These are phyloP conservation scores for Leptogaster cylindrica DNA, from an alignment of 2,888 invertebrate genomes.

Conservation along the genomic window DNA sequence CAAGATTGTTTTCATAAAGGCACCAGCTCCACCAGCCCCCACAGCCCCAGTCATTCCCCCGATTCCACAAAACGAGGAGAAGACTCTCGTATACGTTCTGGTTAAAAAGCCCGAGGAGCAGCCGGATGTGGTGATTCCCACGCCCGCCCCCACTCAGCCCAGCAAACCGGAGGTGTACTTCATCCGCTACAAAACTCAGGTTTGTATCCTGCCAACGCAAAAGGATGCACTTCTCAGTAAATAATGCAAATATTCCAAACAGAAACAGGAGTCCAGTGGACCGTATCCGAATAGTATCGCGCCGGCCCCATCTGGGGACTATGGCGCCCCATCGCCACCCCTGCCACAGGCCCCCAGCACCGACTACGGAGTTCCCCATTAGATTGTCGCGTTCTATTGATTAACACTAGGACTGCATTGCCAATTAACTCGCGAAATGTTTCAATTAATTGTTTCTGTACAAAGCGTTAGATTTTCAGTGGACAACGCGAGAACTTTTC, in stretches of 20 bases:
- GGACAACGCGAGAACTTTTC: too few relatives aligned
- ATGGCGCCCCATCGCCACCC: slow-evolving; percentile 57
- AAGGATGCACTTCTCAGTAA: not conserved
- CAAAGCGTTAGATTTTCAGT: too few relatives aligned
- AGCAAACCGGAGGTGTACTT: slow-evolving; percentile 79
- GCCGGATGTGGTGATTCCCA: slow-evolving; percentile 72
- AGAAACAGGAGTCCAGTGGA: slow-evolving; percentile 58
- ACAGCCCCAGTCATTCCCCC: slow-evolving; percentile 68
- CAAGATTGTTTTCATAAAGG: slow-evolving; percentile 81
- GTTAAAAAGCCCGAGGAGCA: slow-evolving; percentile 78
- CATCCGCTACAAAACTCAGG: slow-evolving; percentile 77
- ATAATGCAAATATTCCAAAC: not conserved
- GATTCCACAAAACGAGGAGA: slow-evolving; percentile 75
- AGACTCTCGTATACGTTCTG: slow-evolving; percentile 76
- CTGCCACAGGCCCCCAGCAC: slow-evolving; percentile 59
- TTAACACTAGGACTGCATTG: too few relatives aligned
- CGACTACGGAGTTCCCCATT: slow-evolving; percentile 58
- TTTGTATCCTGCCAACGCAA: slow-evolving; percentile 6
- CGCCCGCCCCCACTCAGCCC: slow-evolving; percentile 74
- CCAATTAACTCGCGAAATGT: too few relatives aligned
- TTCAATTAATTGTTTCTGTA: too few relatives aligned
- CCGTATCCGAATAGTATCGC: slow-evolving; percentile 61
- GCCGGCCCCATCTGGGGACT: slow-evolving; percentile 56
- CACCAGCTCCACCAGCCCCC: slow-evolving; percentile 70
- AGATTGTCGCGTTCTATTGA: too few relatives aligned